phyloP scores from a whole-genome alignment of 2,113 vertebrate genomes.

The Zosterops borbonicus region DNA sequence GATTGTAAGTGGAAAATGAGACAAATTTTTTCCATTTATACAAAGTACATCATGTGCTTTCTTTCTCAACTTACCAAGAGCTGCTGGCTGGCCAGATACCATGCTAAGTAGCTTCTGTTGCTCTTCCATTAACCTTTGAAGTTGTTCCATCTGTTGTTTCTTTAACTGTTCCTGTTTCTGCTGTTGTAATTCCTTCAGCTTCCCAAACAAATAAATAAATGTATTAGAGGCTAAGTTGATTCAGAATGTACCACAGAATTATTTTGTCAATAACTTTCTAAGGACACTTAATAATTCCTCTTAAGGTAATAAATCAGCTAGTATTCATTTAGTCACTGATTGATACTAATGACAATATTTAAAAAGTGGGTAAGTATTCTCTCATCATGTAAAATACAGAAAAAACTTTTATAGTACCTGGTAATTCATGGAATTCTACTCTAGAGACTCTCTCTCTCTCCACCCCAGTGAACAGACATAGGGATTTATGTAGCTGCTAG shows the following conservation, averaged over 20 bases:
- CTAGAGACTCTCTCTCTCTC: background rate
- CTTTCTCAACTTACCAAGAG: constrained; percentile 59
- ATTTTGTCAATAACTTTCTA: background rate
- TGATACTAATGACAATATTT: background rate
- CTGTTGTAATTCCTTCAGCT: constrained; percentile 91
- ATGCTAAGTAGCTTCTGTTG: constrained; percentile 81
- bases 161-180: constrained; percentile 90
- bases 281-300: background rate
- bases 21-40: background rate
- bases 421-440: background rate
- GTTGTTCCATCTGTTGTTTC: constrained; percentile 86
- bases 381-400: background rate
- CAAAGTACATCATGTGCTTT: background rate
- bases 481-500: background rate
- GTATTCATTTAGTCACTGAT: background rate
- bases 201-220: background rate
- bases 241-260: background rate
- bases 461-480: background rate
- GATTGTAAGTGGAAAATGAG: background rate
- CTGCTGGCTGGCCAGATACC: constrained; percentile 65
- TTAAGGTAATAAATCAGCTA: background rate
- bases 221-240: background rate
- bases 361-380: background rate
- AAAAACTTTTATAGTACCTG: background rate
- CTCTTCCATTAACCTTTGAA: constrained; percentile 84